Evolutionary conservation across 2,888 invertebrate genomes (phyloP).

Genomic region (Villa cingulata): DNA sequence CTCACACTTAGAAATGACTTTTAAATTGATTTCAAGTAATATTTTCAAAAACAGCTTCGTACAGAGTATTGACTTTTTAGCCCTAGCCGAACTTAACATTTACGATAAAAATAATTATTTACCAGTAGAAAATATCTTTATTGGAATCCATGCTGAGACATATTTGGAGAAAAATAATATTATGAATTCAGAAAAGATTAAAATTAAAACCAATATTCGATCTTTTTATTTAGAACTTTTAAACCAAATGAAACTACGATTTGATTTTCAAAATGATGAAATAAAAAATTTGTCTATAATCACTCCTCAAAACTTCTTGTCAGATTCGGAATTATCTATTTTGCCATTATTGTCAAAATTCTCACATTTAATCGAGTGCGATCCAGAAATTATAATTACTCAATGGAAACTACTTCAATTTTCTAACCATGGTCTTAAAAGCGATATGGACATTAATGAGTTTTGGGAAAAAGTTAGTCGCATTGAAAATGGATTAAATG

Average conservation of each 20-base stretch:
- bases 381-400: slow-evolving; percentile 1
- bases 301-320: neutral
- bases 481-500: neutral
- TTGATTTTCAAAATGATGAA: slow-evolving; percentile 3
- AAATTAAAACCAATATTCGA: too few species aligned
- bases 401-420: slow-evolving; percentile 2
- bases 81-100: too few species aligned
- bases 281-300: neutral
- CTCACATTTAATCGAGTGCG: slow-evolving; percentile 2
- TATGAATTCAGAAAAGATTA: too few species aligned
- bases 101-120: too few species aligned
- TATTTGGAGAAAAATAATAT: too few species aligned
- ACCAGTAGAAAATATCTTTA: too few species aligned
- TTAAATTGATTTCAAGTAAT: too few species aligned
- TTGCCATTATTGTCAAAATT: neutral
- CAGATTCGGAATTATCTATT: too few species aligned
- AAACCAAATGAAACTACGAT: slow-evolving; percentile 2
- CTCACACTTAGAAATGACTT: slow-evolving; percentile 7
- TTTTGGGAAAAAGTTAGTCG: slow-evolving; percentile 2
- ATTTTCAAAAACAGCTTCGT: too few species aligned
- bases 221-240: neutral
- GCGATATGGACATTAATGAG: neutral
- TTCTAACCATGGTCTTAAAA: too few species aligned
- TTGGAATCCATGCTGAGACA: too few species aligned
- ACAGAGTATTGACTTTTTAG: too few species aligned